Conservation (phyloP, 2,888 invertebrate species). For the Agonopterix alstromeriana region DNA sequence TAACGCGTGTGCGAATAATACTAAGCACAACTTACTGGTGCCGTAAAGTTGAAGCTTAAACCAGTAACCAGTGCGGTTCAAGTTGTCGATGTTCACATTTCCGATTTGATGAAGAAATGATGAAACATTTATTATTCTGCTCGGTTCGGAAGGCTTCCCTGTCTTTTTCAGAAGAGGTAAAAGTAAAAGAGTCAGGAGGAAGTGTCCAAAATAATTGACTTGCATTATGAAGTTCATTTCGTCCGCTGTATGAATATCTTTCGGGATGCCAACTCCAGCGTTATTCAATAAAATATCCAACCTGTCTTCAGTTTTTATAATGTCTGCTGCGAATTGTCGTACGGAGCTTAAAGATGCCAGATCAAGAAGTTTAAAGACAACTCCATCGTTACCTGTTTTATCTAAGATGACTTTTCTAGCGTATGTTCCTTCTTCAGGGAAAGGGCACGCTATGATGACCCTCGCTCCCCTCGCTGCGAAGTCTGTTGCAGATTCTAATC, state of each 20-base stretch:
- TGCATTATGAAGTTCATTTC: slow-evolving; percentile 88
- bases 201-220: slow-evolving; percentile 91
- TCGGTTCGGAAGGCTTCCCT: slow-evolving; percentile 64
- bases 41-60: slow-evolving; percentile 61
- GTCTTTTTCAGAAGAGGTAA: slow-evolving; percentile 80
- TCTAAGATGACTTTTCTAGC: slow-evolving; percentile 75
- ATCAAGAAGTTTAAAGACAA: slow-evolving; percentile 80
- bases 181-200: slow-evolving; percentile 89
- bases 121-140: slow-evolving; percentile 83
- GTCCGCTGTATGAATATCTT: slow-evolving; percentile 79
- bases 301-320: slow-evolving; percentile 79
- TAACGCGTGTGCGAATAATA: slow-evolving; percentile 80
- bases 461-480: slow-evolving; percentile 14
- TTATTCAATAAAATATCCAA: slow-evolving; percentile 87
- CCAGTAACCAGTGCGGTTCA: slow-evolving; percentile 74
- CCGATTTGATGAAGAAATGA: slow-evolving; percentile 81
- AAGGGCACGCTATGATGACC: slow-evolving; percentile 17
- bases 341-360: slow-evolving; percentile 82
- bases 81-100: slow-evolving; percentile 78
- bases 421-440: slow-evolving; percentile 10
- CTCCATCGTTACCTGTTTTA: slow-evolving; percentile 77
- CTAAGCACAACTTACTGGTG: slow-evolving; percentile 79
- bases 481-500: slow-evolving; percentile 15
- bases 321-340: slow-evolving; percentile 84
- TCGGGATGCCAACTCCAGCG: slow-evolving; percentile 82